phyloP scores from a whole-genome alignment of 2,113 vertebrate species.

The Elanus axillaris region DNA sequence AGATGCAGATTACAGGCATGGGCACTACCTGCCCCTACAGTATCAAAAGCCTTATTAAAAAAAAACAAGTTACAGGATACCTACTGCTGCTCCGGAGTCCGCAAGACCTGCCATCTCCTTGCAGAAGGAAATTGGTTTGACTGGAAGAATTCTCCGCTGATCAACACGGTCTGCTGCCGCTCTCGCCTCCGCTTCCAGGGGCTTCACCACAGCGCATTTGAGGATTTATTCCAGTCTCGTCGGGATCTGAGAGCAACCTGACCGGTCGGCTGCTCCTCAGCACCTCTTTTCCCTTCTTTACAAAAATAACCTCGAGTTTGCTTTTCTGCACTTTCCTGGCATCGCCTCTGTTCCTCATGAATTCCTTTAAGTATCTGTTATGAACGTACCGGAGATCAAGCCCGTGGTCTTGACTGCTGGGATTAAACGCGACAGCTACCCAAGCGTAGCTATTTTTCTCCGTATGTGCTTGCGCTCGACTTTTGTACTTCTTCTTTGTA shows the following conservation, averaged over 20 bases:
- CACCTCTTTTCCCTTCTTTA: background rate
- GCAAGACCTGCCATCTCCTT: background rate
- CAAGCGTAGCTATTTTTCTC: background rate
- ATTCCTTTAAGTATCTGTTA: background rate
- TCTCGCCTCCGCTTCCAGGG: background rate
- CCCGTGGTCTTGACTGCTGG: background rate
- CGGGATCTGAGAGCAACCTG: background rate
- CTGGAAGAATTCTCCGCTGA: background rate
- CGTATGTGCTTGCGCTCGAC: fast-evolving
- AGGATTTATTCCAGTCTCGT: background rate
- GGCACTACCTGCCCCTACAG: background rate
- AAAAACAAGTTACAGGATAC: background rate
- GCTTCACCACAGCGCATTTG: background rate
- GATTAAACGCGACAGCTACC: background rate
- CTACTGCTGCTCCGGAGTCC: background rate
- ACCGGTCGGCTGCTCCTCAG: background rate
- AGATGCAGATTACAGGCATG: background rate
- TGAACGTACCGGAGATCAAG: background rate
- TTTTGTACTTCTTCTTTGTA: background rate
- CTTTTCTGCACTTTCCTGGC: background rate
- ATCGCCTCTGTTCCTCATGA: background rate
- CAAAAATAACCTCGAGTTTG: background rate
- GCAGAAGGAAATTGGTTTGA: background rate
- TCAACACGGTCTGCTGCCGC: fast-evolving
- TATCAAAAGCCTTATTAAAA: background rate